phyloP scores from a whole-genome alignment of 2,797 vertebrate species.

The Pyrocephalus nanus region DNA sequence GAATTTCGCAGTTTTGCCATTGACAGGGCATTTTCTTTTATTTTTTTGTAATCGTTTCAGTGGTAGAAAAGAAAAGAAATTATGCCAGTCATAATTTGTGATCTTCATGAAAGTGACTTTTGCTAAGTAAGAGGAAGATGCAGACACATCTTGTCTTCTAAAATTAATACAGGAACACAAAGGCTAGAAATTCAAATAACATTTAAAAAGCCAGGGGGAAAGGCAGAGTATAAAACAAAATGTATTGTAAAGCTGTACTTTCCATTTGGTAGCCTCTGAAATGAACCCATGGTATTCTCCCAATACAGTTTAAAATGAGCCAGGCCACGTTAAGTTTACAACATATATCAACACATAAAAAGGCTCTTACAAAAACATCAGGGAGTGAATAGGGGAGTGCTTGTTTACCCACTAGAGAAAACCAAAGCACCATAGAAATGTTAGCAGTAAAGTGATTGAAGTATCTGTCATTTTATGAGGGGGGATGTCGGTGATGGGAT shows the following conservation, averaged over 20 bases:
- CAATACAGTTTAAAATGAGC: neutral
- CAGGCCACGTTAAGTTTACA: neutral
- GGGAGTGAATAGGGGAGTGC: neutral
- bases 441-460: neutral
- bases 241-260: neutral
- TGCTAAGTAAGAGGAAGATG: neutral
- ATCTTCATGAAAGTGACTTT: neutral
- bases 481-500: neutral
- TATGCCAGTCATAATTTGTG: neutral
- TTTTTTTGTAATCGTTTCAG: neutral
- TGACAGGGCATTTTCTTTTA: neutral
- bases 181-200: neutral
- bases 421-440: neutral
- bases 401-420: neutral
- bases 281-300: neutral
- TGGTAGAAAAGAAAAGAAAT: neutral
- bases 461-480: neutral
- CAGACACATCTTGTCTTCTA: neutral
- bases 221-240: neutral
- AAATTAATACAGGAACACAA: neutral
- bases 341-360: neutral
- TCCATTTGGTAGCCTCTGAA: neutral
- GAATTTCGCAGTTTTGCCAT: neutral
- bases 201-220: too few relatives aligned
- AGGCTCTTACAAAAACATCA: neutral